Evolutionary conservation across 2,113 vertebrate species (phyloP).

Genomic region (Jaculus jaculus): DNA sequence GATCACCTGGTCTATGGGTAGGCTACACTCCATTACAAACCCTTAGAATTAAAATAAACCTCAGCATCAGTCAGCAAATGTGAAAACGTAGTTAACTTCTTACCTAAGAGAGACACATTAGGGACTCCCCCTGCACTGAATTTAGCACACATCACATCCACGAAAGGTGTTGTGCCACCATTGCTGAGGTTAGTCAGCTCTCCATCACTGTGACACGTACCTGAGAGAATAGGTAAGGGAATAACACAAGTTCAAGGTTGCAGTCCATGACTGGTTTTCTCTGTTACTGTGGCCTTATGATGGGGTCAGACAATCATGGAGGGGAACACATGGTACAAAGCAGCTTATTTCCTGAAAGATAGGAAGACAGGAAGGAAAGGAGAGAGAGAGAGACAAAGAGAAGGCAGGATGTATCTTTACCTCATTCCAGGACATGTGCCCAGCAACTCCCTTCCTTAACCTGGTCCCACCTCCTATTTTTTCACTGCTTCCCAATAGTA

Average conservation of each 20-base stretch:
- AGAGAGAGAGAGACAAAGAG: not conserved
- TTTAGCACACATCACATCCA: not conserved
- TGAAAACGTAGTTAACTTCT: not conserved
- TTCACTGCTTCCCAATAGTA: not conserved
- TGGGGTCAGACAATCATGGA: not conserved
- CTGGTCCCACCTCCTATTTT: not conserved
- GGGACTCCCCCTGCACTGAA: not conserved
- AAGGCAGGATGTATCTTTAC: not conserved
- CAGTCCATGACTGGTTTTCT: not conserved
- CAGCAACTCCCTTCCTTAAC: not conserved
- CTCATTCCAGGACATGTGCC: too few relatives aligned
- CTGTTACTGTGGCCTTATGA: too few relatives aligned
- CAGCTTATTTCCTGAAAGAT: not conserved
- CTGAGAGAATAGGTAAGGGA: not conserved
- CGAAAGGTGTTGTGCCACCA: not conserved
- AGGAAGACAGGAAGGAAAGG: not conserved
- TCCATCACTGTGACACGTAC: not conserved
- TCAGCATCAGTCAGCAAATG: not conserved
- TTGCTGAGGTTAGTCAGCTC: not conserved
- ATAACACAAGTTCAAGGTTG: not conserved
- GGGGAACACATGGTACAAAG: not conserved
- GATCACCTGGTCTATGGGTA: not conserved
- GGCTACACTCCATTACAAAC: not conserved
- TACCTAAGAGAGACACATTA: not conserved
- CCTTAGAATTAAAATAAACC: conserved; percentile 23